Evolutionary conservation across 2,113 vertebrate genomes (phyloP), one percentile per base, ranked within the genome.

Genomic region (Vireo altiloquus): DNA sequence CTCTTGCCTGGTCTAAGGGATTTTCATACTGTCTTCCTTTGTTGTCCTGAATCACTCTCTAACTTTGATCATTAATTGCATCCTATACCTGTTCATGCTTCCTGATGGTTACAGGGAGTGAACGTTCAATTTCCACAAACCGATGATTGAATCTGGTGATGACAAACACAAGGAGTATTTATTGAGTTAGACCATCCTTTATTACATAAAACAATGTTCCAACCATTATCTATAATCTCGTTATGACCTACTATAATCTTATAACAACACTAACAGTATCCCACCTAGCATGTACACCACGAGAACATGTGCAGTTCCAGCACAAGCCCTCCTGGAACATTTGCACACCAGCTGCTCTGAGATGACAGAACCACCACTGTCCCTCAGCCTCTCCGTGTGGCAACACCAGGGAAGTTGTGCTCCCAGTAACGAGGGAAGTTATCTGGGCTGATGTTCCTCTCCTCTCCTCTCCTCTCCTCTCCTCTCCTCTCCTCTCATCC

Each of bases 111-210:
- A 46, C 20, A 30, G 44, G 16, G 47, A 92, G 52, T 56, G 57
- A 86, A 65, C 15, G 12, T 31, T 89, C 39, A 64, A 2, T 82
- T 89, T 95, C 56, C 35, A 59, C 59, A 94, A 60, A 70, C 30
- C 10, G 4, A 17, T 31, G 39, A 15, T 33, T 89, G 69, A 91
- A 71, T 66, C 47, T 82, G 77, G 71, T 40, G 44, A 91, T 2
- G 28, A 82, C 65, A 92, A 91, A 56, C 35, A 35, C 49, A 84
- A 66, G 24, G 52, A 74, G n/a, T 47, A 91, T 91, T 92, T 87
- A 92, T 87, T 92, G 42, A 89, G 47, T 92, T 92, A 95, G 17
- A 35, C 7, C 15, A 76, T 71, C 39, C 61, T 75, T 95, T 91
- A 85, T 92, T 94, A 79, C 35, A 68, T 71, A 82, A 91, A 89